A percentile compares a stretch with the other conserved stretches of the same genome.
Conservation (phyloP, 2,888 invertebrate species). For the Anticlea derivata region DNA sequence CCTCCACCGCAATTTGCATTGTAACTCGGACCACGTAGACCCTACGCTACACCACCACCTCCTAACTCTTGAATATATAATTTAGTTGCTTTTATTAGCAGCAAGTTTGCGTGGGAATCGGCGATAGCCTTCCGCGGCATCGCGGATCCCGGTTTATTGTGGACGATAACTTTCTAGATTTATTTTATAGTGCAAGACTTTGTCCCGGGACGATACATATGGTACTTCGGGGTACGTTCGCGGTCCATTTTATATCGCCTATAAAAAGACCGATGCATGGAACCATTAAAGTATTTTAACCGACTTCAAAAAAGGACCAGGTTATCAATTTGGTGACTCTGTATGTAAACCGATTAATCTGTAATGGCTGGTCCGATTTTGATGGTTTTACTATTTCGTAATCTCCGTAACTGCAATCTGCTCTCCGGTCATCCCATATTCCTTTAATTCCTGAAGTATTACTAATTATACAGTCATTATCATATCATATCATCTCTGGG, state of each 20-base stretch:
- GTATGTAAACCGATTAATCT: too few species aligned
- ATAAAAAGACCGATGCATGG: slow-evolving; percentile 76
- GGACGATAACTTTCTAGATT: slow-evolving; percentile 81
- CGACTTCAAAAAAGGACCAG: too few species aligned
- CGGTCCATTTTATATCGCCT: slow-evolving; percentile 70
- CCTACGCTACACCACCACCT: slow-evolving; percentile 80
- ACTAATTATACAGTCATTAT: too few species aligned
- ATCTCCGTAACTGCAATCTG: too few species aligned
- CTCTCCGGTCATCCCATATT: too few species aligned
- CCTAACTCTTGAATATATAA: slow-evolving; percentile 84
- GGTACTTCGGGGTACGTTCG: slow-evolving; percentile 36
- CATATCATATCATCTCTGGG: too few species aligned
- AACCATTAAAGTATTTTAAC: slow-evolving; percentile 79
- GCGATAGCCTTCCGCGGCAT: slow-evolving; percentile 78
- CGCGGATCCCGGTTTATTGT: slow-evolving; percentile 67
- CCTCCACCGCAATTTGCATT: slow-evolving; percentile 83
- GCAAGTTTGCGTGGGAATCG: slow-evolving; percentile 83
- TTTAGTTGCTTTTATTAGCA: slow-evolving; percentile 84
- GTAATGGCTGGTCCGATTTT: too few species aligned
- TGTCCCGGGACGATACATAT: slow-evolving; percentile 60
- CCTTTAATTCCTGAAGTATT: too few species aligned
- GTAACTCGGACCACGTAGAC: slow-evolving; percentile 83
- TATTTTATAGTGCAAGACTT: slow-evolving; percentile 79
- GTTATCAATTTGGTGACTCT: too few species aligned
- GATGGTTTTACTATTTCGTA: too few species aligned